Evolutionary conservation across 2,113 vertebrate species (phyloP), one percentile per base, ranked within the genome.

Genomic region (Podilymbus podiceps): DNA sequence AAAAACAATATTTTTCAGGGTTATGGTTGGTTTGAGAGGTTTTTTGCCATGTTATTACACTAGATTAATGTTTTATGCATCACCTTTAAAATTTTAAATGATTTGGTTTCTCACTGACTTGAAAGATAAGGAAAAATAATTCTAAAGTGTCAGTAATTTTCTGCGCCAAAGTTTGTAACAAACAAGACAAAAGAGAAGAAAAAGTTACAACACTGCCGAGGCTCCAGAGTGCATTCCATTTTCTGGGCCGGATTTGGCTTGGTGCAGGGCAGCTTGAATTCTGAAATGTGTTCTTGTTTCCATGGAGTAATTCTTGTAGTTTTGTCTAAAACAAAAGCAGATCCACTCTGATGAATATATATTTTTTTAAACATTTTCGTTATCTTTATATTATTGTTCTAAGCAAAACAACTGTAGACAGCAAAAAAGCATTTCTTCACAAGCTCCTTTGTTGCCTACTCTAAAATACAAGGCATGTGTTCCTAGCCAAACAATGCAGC

Each of bases 291-390:
- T 99, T 96, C 99, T 98, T 83, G 99, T 99, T 97, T 99, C 99
- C 99, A 99, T 99, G 52, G 99, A 99, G 96, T 99, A 99, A 97
- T 99, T 99, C 98, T 99, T 99, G 96, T 99, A 99, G 96, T 99
- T 99, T 95, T 99, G 99, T 97, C 99, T 99, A 95, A 80, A 98
- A 98, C 83, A 96, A 87, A 95, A 98, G 85, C 76, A 97, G 73
- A 97, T 63, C 88, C 91, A 67, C 44, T 94, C 40, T 11, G 17
- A 79, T 96, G 3, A 95, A 72, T 77, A 92, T 23, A 77, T 63
- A 56, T 82, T 42, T 4, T 89, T 76, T 6, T 8, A 46, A 95
- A 69, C 35, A 27, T 85, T 90, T 95, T 62, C 31, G 30, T 80
- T 91, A 90, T 85, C 88, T 85, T 47, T 75, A 27, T 58, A 50